Percentiles rank a stretch among this genome's conserved stretches.
Conservation (phyloP, 2,888 invertebrate genomes). For the Sesamia inferens region DNA sequence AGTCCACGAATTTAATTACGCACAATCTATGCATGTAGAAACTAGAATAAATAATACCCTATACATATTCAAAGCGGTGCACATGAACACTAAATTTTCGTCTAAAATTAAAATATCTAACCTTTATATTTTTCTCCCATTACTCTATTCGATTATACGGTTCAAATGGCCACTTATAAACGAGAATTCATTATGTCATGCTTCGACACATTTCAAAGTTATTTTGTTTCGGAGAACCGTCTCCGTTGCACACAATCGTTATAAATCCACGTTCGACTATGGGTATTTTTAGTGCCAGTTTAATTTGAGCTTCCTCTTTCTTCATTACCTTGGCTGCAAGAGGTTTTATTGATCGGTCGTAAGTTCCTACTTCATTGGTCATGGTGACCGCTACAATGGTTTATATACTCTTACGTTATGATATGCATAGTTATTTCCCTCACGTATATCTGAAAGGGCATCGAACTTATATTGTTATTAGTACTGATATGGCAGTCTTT, state of each 20-base stretch:
- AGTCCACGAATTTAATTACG: constrained; percentile 14
- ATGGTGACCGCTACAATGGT: constrained; percentile 74
- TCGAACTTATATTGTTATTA: constrained; percentile 70
- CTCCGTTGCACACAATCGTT: constrained; percentile 73
- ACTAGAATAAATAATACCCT: constrained; percentile 28
- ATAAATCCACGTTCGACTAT: constrained; percentile 75
- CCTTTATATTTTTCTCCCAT: constrained; percentile 57
- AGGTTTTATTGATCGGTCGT: constrained; percentile 66
- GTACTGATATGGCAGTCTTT: constrained; percentile 67
- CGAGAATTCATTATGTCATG: constrained; percentile 69
- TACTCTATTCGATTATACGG: constrained; percentile 59
- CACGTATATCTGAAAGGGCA: constrained; percentile 66
- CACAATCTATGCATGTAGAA: constrained; percentile 40
- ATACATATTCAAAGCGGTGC: constrained; percentile 49
- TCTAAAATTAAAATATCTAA: constrained; percentile 48
- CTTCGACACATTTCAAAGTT: constrained; percentile 73
- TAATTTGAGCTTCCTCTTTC: constrained; percentile 70
- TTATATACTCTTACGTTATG: constrained; percentile 78
- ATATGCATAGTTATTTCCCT: constrained; percentile 78
- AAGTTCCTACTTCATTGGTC: constrained; percentile 73
- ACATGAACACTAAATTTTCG: constrained; percentile 43
- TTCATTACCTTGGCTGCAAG: constrained; percentile 59
- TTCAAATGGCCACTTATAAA: constrained; percentile 57
- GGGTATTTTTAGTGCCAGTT: constrained; percentile 69
- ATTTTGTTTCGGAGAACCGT: constrained; percentile 79